phyloP scores from a whole-genome alignment of 2,888 invertebrate genomes.

The Eristalis arbustorum region DNA sequence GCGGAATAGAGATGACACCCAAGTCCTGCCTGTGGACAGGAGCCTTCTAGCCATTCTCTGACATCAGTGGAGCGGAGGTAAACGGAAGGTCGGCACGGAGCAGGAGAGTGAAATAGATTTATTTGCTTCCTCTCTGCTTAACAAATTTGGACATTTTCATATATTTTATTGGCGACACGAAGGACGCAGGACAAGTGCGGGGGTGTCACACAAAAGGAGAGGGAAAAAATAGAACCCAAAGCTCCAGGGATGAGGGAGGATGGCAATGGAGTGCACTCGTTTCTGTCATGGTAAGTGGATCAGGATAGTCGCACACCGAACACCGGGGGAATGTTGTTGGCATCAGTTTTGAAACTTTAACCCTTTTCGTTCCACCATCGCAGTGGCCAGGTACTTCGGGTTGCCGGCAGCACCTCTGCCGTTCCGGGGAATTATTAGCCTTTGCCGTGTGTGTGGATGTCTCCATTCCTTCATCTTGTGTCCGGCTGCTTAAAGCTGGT shows the following conservation, averaged over 20 bases:
- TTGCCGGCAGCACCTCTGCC: background rate
- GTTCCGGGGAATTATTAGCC: constrained; percentile 17
- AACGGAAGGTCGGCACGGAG: constrained; percentile 3
- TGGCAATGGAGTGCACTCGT: constrained; percentile 4
- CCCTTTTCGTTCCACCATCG: constrained; percentile 46
- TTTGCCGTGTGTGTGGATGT: background rate
- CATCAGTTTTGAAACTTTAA: constrained; percentile 68
- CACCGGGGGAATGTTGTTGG: constrained; percentile 49
- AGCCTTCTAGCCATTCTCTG: background rate
- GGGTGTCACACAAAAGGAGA: background rate
- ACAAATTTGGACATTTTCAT: constrained; percentile 70
- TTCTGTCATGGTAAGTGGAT: constrained; percentile 47
- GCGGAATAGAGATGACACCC: constrained; percentile 54
- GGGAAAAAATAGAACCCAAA: too few relatives aligned
- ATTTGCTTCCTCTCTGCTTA: constrained; percentile 69
- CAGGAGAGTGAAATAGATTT: constrained; percentile 65
- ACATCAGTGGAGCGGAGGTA: background rate
- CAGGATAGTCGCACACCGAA: constrained; percentile 25
- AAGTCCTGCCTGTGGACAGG: constrained; percentile 32
- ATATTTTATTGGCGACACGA: constrained; percentile 57
- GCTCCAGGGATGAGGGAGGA: background rate
- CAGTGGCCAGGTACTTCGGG: background rate
- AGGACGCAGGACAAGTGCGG: background rate
- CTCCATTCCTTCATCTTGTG: constrained; percentile 10
- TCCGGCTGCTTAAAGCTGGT: constrained; percentile 54